phyloP scores from a whole-genome alignment of 2,888 invertebrate species.

The Tribolium freemani region DNA sequence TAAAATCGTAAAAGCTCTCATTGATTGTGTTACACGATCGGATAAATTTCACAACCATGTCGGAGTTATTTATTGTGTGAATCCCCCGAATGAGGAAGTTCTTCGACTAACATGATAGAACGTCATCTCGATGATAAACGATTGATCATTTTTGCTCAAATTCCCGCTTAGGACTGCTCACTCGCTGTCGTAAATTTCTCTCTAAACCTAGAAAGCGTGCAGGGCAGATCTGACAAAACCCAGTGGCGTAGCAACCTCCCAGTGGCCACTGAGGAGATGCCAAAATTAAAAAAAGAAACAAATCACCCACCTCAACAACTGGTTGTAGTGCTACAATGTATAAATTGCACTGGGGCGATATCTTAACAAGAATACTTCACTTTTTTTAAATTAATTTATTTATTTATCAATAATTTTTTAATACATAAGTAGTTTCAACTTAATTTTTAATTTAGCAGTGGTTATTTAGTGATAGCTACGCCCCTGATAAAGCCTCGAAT shows the following conservation, averaged over 20 bases:
- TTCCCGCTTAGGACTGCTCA: background rate
- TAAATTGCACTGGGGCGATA: too few relatives aligned
- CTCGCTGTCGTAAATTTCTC: conserved; percentile 28
- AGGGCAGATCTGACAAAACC: conserved; percentile 16
- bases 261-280: too few relatives aligned
- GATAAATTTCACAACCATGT: conserved; percentile 18
- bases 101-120: conserved; percentile 1
- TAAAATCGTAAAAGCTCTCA: background rate
- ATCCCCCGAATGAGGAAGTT: background rate
- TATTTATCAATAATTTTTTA: too few relatives aligned
- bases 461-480: too few relatives aligned
- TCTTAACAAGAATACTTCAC: too few relatives aligned
- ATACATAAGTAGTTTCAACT: too few relatives aligned
- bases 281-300: too few relatives aligned
- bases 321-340: too few relatives aligned
- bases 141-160: conserved; percentile 18
- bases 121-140: conserved; percentile 21
- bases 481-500: background rate
- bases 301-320: too few relatives aligned
- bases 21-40: conserved; percentile 4
- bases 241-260: too few relatives aligned
- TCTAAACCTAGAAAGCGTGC: conserved; percentile 37
- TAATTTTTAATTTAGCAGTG: too few relatives aligned
- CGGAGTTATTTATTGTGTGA: conserved; percentile 26
- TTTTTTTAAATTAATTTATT: too few relatives aligned